Evolutionary conservation across 1,140 invertebrate species (phyloP).

Genomic region (Globodera rostochiensis): DNA sequence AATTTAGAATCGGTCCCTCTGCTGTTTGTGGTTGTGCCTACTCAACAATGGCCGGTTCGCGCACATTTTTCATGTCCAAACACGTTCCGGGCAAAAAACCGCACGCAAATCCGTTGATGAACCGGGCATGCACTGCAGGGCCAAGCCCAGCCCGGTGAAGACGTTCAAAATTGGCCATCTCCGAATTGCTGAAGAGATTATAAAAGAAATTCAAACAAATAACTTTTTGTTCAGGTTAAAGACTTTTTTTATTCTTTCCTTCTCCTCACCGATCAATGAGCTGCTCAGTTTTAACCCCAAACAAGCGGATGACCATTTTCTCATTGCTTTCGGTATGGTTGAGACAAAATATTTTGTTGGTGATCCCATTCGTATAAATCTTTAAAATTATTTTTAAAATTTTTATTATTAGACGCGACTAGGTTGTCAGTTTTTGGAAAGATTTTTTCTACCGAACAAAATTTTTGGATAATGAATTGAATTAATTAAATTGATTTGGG

Average conservation of each 20-base stretch:
- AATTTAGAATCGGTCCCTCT: not conserved
- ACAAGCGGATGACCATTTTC: slow-evolving; percentile 83
- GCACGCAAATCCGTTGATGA: slow-evolving; percentile 91
- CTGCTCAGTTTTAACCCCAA: slow-evolving; percentile 88
- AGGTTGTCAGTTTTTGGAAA: not conserved
- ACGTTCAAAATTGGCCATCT: slow-evolving; percentile 69
- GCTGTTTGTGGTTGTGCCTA: slow-evolving; percentile 34
- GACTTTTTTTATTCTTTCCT: slow-evolving; percentile 66
- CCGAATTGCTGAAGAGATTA: slow-evolving; percentile 48
- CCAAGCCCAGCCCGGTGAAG: slow-evolving; percentile 78
- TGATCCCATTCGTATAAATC: slow-evolving; percentile 91
- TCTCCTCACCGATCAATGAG: slow-evolving; percentile 80
- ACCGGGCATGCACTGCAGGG: slow-evolving; percentile 83
- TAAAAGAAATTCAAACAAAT: slow-evolving; percentile 20
- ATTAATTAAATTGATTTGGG: not conserved
- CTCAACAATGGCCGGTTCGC: slow-evolving; percentile 72
- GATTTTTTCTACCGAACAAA: too few relatives aligned
- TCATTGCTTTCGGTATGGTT: slow-evolving; percentile 69
- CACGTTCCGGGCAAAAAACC: slow-evolving; percentile 84
- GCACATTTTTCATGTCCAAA: slow-evolving; percentile 75
- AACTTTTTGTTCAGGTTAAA: slow-evolving; percentile 18
- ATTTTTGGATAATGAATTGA: not conserved
- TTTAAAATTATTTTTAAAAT: slow-evolving; percentile 66
- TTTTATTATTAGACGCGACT: not conserved
- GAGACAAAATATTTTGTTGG: slow-evolving; percentile 85